Evolutionary conservation across 1,140 invertebrate species (phyloP).

Genomic region (Mylabris phalerata): DNA sequence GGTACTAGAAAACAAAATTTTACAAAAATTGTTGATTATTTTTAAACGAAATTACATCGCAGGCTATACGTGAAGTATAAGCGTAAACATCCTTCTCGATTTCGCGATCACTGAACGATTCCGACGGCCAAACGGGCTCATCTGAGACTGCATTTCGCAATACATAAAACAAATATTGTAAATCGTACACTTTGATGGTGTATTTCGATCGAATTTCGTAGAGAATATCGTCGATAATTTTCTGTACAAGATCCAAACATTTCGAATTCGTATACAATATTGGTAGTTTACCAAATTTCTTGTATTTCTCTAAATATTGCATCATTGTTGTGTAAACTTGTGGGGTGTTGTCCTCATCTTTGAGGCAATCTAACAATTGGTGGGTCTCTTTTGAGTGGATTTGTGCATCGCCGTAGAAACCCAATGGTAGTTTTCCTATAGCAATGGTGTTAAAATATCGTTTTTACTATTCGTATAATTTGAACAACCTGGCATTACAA

Average conservation of each 20-base stretch:
- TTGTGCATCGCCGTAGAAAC: constrained; percentile 46
- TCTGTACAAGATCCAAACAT: constrained; percentile 35
- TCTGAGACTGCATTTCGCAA: constrained; percentile 42
- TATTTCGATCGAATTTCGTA: constrained; percentile 28
- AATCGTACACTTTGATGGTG: constrained; percentile 47
- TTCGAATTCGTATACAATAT: constrained; percentile 45
- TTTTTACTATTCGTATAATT: too few species aligned
- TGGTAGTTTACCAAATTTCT: constrained; percentile 33
- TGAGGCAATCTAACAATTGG: constrained; percentile 39
- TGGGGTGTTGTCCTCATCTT: constrained; percentile 24
- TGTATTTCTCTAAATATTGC: constrained; percentile 33
- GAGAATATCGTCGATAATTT: constrained; percentile 43
- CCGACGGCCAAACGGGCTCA: constrained; percentile 34
- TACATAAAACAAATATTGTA: constrained; percentile 46
- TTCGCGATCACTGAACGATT: constrained; percentile 42
- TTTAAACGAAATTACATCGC: constrained; percentile 39
- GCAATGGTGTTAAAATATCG: neutral
- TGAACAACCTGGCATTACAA: constrained; percentile 44
- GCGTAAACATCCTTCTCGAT: constrained; percentile 48
- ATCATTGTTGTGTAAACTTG: constrained; percentile 31
- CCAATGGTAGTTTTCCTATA: constrained; percentile 44
- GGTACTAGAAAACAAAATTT: constrained; percentile 43
- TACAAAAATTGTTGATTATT: neutral
- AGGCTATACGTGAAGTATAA: constrained; percentile 44
- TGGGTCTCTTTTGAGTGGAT: constrained; percentile 45